Percentiles rank a stretch among this genome's conserved stretches.
phyloP scores from a whole-genome alignment of 2,113 vertebrate species.

The Phrynosoma platyrhinos region DNA sequence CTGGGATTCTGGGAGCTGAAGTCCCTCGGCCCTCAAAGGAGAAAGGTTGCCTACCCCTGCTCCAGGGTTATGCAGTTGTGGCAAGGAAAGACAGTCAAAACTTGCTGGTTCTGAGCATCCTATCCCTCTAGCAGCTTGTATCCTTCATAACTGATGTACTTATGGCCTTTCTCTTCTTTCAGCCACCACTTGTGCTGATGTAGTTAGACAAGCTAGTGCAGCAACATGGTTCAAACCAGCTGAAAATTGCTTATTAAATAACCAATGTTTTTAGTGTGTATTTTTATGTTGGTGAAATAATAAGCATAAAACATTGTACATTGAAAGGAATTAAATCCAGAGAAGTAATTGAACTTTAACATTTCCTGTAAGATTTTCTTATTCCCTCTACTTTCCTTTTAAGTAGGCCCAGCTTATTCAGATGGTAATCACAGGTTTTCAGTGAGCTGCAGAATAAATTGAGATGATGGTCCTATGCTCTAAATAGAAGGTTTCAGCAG shows the following conservation, averaged over 20 bases:
- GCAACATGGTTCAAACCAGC: neutral
- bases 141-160: too few species aligned
- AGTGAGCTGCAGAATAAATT: neutral
- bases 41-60: too few species aligned
- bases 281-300: neutral
- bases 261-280: neutral
- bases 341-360: neutral
- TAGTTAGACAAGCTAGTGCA: too few species aligned
- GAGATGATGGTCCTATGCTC: slow-evolving; percentile 18
- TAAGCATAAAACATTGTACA: neutral
- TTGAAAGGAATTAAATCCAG: neutral
- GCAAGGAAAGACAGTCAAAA: too few species aligned
- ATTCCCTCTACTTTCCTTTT: neutral
- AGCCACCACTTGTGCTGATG: too few species aligned
- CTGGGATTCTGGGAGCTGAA: too few species aligned
- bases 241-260: neutral
- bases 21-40: too few species aligned
- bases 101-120: too few species aligned
- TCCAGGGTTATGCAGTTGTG: neutral
- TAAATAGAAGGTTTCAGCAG: slow-evolving; percentile 34
- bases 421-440: slow-evolving; percentile 39
- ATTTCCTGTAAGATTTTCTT: neutral
- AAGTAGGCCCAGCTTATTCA: neutral
- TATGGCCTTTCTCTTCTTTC: too few species aligned
- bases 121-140: too few species aligned